Base-by-base conservation (phyloP, 2,797 vertebrate genomes). In the Fistularia commersonii region DNA sequence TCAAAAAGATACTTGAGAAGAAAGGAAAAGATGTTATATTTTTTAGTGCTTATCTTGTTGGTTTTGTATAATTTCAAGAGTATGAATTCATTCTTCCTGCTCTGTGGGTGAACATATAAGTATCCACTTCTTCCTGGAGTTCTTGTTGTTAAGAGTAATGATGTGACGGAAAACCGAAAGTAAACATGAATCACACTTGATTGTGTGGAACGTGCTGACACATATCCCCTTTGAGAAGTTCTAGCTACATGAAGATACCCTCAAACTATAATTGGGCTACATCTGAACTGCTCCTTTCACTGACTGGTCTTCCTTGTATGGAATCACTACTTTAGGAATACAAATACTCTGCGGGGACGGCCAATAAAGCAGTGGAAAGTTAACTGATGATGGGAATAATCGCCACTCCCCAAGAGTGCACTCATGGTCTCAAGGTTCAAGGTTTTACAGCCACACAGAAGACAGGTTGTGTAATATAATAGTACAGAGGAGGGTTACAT, bases 1-100 rank as follows among this genome's bases (percentile, higher is more conserved):
- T 89, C 83, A 6, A 91, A 90, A 36, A 90, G 72, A 54, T 91
- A 90, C 57, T 80, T 89, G 1, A 88, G 87, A 8, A 90, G 45
- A 57, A 91, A 91, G 8, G 89, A 89, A 0, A 90, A 64, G 3
- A 85, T 7, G 0, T 86, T 86, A 60, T 90, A 89, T 58, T 88
- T 90, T 3, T 76, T 83, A 13, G 87, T 91, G 32, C 35, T 50
- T 37, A 90, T 82, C 49, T 59, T 74, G 73, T 90, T 91, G 53
- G 38, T 44, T 42, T 48, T 53, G 45, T 81, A 87, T 0, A 11
- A 50, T 41, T 55, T 57, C 1, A 74, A 58, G 15, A 62, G 57
- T 33, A n/a, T 45, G 9, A 2, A 12, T 61, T 41, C 66, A 47
- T 3, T 75, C 64, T 39, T 80, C 67, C 10, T 68, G 46, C 6